Percentiles rank a stretch among this genome's conserved stretches.
Conservation (phyloP, 2,888 invertebrate species). For the Eupithecia tripunctaria region DNA sequence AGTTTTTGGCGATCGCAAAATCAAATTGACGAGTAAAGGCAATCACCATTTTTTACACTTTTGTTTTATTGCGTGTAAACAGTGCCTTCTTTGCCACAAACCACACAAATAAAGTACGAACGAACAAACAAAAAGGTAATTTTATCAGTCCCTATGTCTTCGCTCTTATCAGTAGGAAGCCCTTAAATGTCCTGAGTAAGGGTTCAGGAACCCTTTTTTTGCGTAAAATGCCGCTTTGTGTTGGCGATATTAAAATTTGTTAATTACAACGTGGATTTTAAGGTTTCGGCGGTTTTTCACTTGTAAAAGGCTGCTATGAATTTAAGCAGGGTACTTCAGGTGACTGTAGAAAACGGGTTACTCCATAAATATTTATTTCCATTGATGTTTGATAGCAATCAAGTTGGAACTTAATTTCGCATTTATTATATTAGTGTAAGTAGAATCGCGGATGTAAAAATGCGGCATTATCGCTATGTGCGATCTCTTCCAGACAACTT, state of each 20-base stretch:
- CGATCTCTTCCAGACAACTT: neutral
- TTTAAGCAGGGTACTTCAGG: neutral
- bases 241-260: conserved; percentile 9
- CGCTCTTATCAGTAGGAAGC: conserved; percentile 5
- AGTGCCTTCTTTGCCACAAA: neutral
- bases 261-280: neutral
- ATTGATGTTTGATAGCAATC: neutral
- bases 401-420: too few species aligned
- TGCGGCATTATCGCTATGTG: neutral
- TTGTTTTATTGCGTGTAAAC: neutral
- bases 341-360: neutral
- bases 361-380: too few species aligned
- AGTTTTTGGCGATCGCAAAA: too few species aligned
- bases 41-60: neutral
- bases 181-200: neutral
- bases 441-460: neutral
- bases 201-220: conserved; percentile 6
- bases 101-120: neutral
- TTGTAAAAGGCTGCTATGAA: neutral
- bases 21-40: too few species aligned
- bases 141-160: conserved; percentile 5
- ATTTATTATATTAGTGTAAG: too few species aligned
- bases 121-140: neutral
- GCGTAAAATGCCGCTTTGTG: neutral
- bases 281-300: neutral